These are phyloP conservation scores for Mola mola DNA, from an alignment of 2,113 vertebrate genomes.

Conservation along the genomic window DNA sequence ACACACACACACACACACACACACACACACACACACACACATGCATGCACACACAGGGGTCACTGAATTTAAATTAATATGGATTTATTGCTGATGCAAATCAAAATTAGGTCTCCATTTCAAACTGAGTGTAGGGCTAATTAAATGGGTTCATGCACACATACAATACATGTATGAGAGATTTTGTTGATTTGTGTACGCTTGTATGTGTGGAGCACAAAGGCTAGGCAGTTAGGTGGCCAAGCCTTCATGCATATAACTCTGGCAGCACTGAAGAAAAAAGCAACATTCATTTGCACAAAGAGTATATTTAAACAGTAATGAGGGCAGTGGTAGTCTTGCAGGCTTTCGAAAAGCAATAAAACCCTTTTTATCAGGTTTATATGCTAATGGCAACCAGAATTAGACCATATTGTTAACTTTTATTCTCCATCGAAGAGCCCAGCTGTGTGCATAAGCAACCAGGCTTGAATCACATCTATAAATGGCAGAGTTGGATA, in stretches of 20 bases:
- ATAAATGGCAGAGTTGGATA: slow-evolving; percentile 79
- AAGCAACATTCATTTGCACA: neutral
- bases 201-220: slow-evolving; percentile 8
- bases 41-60: accelerated
- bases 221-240: neutral
- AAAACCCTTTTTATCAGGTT: slow-evolving; percentile 5
- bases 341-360: slow-evolving; percentile 23
- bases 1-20: slow-evolving; percentile 8
- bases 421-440: slow-evolving; percentile 45
- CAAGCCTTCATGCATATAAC: slow-evolving; percentile 12
- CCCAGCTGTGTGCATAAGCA: slow-evolving; percentile 49
- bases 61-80: slow-evolving; percentile 5
- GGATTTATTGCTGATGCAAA: neutral
- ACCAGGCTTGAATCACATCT: slow-evolving; percentile 60
- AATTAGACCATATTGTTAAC: neutral
- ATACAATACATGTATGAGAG: neutral
- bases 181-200: neutral
- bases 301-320: slow-evolving; percentile 15
- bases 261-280: slow-evolving; percentile 15
- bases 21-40: neutral
- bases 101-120: neutral
- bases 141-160: neutral
- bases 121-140: no score
- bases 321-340: slow-evolving; percentile 8
- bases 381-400: slow-evolving; percentile 1